A percentile compares a stretch with the other conserved stretches of the same genome.
Evolutionary conservation across 2,113 vertebrate species (phyloP).

Genomic region (Anoplopoma fimbria): DNA sequence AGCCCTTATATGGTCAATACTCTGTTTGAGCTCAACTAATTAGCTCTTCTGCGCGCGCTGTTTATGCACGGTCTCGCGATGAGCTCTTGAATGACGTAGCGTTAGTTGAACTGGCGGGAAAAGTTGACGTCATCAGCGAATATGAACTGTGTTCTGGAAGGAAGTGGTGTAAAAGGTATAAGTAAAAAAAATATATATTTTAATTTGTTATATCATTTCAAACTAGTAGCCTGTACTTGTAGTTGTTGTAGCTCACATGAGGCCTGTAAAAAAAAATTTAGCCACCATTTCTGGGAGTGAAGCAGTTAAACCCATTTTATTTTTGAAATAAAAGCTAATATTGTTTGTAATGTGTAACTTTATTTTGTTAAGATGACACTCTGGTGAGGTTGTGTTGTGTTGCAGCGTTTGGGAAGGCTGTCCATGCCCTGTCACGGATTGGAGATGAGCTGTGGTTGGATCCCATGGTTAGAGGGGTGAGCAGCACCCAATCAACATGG

Average conservation of each 20-base stretch:
- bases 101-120: too few species aligned
- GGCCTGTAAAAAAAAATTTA: not conserved
- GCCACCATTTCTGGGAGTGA: not conserved
- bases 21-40: not conserved
- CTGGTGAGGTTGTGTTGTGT: not conserved
- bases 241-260: not conserved
- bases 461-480: conserved; percentile 90
- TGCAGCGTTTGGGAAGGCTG: conserved; percentile 91
- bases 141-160: conserved; percentile 81
- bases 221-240: too few species aligned
- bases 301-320: not conserved
- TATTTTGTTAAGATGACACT: not conserved
- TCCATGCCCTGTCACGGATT: conserved; percentile 90
- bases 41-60: not conserved
- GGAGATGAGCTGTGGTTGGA: conserved; percentile 94
- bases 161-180: conserved; percentile 81
- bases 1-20: not conserved
- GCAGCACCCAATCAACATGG: conserved; percentile 43
- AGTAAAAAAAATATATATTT: too few species aligned
- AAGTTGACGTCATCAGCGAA: not conserved
- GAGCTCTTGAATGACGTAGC: not conserved
- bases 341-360: not conserved
- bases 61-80: not conserved
- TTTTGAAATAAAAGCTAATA: not conserved
- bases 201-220: too few species aligned